These are phyloP conservation scores for Vanessa atalanta DNA, from an alignment of 1,140 invertebrate species.

Conservation along the genomic window DNA sequence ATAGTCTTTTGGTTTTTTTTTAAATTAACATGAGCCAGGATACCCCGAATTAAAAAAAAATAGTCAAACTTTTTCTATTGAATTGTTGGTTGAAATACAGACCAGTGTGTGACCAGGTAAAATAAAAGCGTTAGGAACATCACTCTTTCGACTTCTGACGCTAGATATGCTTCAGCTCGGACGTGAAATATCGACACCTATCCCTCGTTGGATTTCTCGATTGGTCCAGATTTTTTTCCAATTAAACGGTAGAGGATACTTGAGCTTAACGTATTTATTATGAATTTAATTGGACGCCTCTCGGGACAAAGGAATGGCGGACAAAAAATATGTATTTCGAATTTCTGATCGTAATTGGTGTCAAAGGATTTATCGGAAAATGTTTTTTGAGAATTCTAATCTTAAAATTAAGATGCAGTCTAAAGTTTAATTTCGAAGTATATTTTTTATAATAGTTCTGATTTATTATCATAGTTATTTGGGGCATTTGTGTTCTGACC, in stretches of 20 bases:
- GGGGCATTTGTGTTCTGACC: no score
- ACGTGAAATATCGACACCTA: conserved; percentile 20
- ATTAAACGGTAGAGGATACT: not conserved
- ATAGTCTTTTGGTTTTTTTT: no score
- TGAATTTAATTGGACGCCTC: not conserved
- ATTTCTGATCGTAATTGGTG: not conserved
- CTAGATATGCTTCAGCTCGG: conserved; percentile 1
- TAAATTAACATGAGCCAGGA: no score
- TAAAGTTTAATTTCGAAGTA: no score
- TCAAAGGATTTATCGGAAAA: not conserved
- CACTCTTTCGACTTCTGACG: conserved; percentile 13
- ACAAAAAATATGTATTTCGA: not conserved
- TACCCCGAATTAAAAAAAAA: no score
- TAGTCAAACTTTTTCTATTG: no score
- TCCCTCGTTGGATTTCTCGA: conserved; percentile 7
- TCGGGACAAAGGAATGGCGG: not conserved
- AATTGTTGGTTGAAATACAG: not conserved
- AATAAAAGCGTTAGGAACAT: conserved; percentile 18
- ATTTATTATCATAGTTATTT: no score
- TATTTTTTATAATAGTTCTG: no score
- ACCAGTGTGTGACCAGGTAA: conserved; percentile 1
- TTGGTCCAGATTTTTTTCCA: not conserved
- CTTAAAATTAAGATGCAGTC: no score
- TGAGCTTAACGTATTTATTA: conserved; percentile 1
- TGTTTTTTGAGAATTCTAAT: no score